Base-by-base conservation (phyloP, 2,113 vertebrate species). In the Phasianus colchicus region DNA sequence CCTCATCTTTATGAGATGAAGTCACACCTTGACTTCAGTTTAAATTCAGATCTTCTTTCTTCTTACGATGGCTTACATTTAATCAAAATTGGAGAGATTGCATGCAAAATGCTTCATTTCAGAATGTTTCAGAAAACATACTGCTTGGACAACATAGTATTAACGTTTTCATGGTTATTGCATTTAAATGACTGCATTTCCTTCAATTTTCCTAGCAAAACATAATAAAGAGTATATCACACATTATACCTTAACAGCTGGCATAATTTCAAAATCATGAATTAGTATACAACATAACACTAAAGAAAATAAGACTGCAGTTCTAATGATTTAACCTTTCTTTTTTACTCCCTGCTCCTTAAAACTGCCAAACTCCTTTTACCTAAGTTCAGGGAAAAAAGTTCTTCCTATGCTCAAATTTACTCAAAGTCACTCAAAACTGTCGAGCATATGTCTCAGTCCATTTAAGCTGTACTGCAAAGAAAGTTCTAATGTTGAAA, bases 1-100 rank as follows among this genome's bases (percentile, higher is more conserved):
- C 82, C 29, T 86, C 43, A 54, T 55, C 60, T 93, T 93, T 76
- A 82, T 67, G 58, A 82, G 55, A 66, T 52, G 48, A 73, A 92
- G 45, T 5, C 52, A 77, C 74, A 81, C 8, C 32, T 55, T 63
- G 4, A 66, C 63, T 88, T 73, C 21, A 24, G 17, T 70, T 91
- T 83, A 63, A 78, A 88, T 42, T n/a, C 40, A 18, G 8, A 8
- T 25, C 43, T 67, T 77, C 64, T 60, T 69, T 92, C 40, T 42
- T 75, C 6, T 77, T 64, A 19, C 4, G 30, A 30, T 48, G 60
- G 6, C 40, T 86, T 40, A 27, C 11, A 83, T 83, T 83, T 63
- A 50, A 21, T 20, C 13, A 19, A 36, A 89, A 70, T 63, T 57
- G 43, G 74, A 79, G 22, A 70, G 16, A 50, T 38, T 65, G 30